A percentile compares a stretch with the other conserved stretches of the same genome.
Evolutionary conservation across 2,888 invertebrate species (phyloP).

Genomic region (Drosophila monieri): DNA sequence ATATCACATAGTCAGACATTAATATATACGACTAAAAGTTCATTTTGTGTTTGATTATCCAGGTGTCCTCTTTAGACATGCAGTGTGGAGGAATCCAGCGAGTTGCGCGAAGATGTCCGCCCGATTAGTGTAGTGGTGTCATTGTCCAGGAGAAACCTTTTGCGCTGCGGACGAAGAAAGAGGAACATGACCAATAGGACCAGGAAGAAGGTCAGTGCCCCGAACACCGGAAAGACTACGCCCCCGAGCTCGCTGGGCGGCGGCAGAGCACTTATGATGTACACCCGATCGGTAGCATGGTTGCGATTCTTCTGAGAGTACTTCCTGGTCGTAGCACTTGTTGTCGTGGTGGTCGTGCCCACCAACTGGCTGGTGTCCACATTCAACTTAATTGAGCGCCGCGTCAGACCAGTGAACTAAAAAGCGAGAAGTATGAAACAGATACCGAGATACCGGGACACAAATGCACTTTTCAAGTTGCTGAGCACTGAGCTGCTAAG

Average conservation of each 20-base stretch:
- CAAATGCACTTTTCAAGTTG: background rate
- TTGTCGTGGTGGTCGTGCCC: constrained; percentile 60
- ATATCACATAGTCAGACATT: constrained; percentile 75
- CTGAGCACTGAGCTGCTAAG: background rate
- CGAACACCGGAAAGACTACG: constrained; percentile 70
- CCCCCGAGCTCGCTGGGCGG: constrained; percentile 66
- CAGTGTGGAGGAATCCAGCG: constrained; percentile 62
- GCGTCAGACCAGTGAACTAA: constrained; percentile 82
- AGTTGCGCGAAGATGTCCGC: constrained; percentile 37
- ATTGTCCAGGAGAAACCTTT: constrained; percentile 52
- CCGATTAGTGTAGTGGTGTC: constrained; percentile 66
- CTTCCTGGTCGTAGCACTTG: constrained; percentile 8
- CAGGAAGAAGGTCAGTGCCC: constrained; percentile 69
- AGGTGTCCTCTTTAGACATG: constrained; percentile 53
- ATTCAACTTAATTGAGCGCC: constrained; percentile 81
- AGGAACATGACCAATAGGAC: constrained; percentile 69
- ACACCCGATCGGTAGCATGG: constrained; percentile 64
- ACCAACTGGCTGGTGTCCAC: constrained; percentile 81
- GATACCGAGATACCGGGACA: background rate
- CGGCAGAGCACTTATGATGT: constrained; percentile 67
- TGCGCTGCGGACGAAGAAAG: constrained; percentile 69
- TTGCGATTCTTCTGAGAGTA: constrained; percentile 2
- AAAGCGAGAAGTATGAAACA: background rate
- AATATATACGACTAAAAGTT: constrained; percentile 70
- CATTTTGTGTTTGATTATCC: constrained; percentile 27